phyloP scores from a whole-genome alignment of 2,797 vertebrate genomes.

The Tauraco hartlaubi region DNA sequence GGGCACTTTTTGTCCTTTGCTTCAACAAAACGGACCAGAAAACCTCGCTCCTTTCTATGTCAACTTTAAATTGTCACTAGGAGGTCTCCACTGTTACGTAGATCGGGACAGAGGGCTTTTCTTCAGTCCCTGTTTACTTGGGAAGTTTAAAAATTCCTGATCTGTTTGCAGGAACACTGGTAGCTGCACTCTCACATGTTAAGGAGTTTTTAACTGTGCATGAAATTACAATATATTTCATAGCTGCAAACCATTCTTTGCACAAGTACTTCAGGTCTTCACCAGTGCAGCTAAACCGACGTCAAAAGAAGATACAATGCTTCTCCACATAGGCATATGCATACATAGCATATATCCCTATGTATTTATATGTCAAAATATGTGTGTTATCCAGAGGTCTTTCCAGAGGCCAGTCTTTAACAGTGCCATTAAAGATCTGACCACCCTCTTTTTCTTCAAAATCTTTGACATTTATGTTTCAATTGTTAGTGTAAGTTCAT shows the following conservation, averaged over 20 bases:
- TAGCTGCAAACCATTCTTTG: not conserved
- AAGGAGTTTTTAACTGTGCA: not conserved
- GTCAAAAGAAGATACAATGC: not conserved
- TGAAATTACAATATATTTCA: not conserved
- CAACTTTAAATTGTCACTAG: not conserved
- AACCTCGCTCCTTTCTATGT: not conserved
- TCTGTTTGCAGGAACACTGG: not conserved
- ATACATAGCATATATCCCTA: too few species aligned
- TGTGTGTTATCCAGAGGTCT: not conserved
- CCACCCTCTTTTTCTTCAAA: not conserved
- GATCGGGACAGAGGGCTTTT: not conserved
- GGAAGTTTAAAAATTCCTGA: not conserved
- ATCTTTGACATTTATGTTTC: not conserved
- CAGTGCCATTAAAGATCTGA: not conserved
- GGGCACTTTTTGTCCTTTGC: not conserved
- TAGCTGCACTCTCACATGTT: not conserved
- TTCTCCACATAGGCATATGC: not conserved
- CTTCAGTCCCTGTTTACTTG: not conserved
- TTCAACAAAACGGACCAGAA: not conserved
- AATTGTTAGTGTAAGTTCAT: not conserved
- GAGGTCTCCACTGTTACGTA: not conserved
- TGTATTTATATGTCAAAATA: fast-evolving
- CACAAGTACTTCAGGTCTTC: not conserved
- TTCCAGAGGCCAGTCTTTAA: not conserved
- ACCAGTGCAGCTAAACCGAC: not conserved